Percentiles rank a stretch among this genome's conserved stretches.
Conservation (phyloP, 2,113 vertebrate genomes). For the Nematolebias whitei region DNA sequence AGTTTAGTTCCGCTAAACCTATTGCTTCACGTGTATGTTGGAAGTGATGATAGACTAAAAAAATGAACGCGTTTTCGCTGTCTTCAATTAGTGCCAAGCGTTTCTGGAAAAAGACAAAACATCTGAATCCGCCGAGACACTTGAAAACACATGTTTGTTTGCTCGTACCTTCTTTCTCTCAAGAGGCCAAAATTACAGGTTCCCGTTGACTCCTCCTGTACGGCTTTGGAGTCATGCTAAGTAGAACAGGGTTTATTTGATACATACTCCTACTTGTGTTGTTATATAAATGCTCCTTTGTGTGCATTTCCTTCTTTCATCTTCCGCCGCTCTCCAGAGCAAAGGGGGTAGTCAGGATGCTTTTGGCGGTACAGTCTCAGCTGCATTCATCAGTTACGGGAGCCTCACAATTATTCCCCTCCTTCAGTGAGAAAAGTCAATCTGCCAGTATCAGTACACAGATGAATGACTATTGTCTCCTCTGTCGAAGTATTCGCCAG, state of each 20-base stretch:
- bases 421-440: constrained; percentile 70
- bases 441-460: constrained; percentile 53
- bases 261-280: constrained; percentile 58
- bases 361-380: constrained; percentile 51
- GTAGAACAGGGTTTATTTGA: constrained; percentile 68
- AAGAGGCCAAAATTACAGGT: constrained; percentile 50
- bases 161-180: constrained; percentile 42
- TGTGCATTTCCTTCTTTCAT: constrained; percentile 62
- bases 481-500: constrained; percentile 66
- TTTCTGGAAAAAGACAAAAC: neutral
- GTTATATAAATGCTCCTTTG: constrained; percentile 69
- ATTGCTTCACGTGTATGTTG: neutral
- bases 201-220: constrained; percentile 49
- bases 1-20: constrained; percentile 36
- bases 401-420: constrained; percentile 71
- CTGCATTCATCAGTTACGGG: constrained; percentile 64
- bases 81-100: constrained; percentile 19
- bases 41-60: neutral
- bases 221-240: constrained; percentile 50
- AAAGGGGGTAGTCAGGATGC: constrained; percentile 19
- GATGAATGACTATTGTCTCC: constrained; percentile 74
- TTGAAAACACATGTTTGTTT: constrained; percentile 56
- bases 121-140: constrained; percentile 33
- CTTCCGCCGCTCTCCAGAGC: constrained; percentile 30
- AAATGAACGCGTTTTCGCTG: constrained; percentile 3